Evolutionary conservation across 2,888 invertebrate genomes (phyloP).

Genomic region (Drosophila mimetica): DNA sequence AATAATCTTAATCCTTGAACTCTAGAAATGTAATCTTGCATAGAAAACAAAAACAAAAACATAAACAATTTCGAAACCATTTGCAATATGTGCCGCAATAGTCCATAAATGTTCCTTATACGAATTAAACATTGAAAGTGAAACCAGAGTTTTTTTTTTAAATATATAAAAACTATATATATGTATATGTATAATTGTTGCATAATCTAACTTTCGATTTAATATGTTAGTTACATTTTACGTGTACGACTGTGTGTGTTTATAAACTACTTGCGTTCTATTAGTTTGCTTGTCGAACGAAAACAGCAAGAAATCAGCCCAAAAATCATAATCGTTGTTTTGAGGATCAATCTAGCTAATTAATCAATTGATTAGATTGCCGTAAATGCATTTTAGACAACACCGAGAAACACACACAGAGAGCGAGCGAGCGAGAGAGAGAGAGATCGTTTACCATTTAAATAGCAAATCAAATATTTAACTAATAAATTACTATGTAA

Average conservation of each 20-base stretch:
- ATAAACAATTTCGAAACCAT: constrained; percentile 37
- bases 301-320: neutral
- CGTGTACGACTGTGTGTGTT: constrained; percentile 39
- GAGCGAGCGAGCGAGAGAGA: constrained; percentile 6
- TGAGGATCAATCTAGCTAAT: constrained; percentile 43
- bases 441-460: constrained; percentile 49
- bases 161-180: constrained; percentile 5
- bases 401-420: neutral
- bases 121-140: constrained; percentile 45
- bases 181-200: constrained; percentile 48
- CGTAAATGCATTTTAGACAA: constrained; percentile 53
- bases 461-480: constrained; percentile 69
- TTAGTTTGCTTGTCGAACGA: constrained; percentile 22
- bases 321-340: constrained; percentile 9
- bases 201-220: constrained; percentile 52
- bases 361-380: constrained; percentile 24
- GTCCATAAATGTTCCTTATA: constrained; percentile 77
- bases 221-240: constrained; percentile 31
- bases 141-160: constrained; percentile 35
- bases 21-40: constrained; percentile 33
- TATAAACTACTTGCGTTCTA: constrained; percentile 50
- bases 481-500: constrained; percentile 51
- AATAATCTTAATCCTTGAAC: constrained; percentile 25
- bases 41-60: constrained; percentile 20
- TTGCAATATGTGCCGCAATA: constrained; percentile 69